Conservation (phyloP, 2,797 vertebrate species). For the Chiroxiphia lanceolata region DNA sequence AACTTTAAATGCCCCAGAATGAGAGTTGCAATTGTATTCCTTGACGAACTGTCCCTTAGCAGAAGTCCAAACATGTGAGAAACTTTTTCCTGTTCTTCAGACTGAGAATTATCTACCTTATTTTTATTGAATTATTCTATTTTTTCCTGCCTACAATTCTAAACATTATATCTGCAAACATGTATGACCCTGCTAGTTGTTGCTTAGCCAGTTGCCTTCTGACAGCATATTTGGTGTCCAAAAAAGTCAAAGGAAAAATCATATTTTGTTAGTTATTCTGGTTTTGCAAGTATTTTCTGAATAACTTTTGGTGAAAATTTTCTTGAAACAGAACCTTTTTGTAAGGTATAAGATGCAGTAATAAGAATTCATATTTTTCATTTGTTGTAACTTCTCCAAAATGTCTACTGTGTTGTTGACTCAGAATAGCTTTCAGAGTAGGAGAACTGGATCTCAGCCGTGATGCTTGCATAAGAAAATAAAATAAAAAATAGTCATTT, state of each 20-base stretch:
- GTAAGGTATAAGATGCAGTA: neutral
- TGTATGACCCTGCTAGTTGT: neutral
- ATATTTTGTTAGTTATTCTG: neutral
- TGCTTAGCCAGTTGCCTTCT: neutral
- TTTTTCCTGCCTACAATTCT: neutral
- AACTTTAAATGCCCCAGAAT: neutral
- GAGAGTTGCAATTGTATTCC: neutral
- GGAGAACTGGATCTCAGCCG: conserved; percentile 15
- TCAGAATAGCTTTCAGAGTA: conserved; percentile 4
- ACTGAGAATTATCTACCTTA: neutral
- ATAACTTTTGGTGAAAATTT: neutral
- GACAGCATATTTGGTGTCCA: neutral
- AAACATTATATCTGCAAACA: neutral
- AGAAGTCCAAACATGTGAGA: neutral
- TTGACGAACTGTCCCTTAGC: neutral
- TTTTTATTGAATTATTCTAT: neutral
- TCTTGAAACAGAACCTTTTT: neutral
- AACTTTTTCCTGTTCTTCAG: neutral
- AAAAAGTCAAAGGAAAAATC: neutral
- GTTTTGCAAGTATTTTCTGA: neutral
- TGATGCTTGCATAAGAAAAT: neutral
- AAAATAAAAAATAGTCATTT: neutral
- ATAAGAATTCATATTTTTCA: neutral
- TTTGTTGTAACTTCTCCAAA: neutral
- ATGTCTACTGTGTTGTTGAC: neutral